These are phyloP conservation scores for Drymodes brunneopygia DNA, from an alignment of 2,113 vertebrate genomes.

Conservation along the genomic window DNA sequence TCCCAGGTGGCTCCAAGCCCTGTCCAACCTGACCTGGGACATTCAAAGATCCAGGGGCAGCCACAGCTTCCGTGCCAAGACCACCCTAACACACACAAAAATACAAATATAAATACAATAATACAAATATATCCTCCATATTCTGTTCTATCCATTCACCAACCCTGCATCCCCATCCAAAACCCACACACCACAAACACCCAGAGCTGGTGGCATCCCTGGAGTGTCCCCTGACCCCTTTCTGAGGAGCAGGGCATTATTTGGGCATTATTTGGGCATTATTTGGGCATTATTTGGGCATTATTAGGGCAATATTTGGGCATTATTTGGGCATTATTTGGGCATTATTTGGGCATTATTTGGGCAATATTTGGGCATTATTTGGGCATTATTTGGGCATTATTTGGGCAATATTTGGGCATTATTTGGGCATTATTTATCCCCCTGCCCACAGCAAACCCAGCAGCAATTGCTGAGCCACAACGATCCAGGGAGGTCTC, in stretches of 20 bases:
- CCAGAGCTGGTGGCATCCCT: conserved; percentile 13
- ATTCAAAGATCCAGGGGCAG: not conserved
- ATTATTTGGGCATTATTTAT: no score
- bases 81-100: rapidly evolving
- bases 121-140: no score
- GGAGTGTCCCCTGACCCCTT: not conserved
- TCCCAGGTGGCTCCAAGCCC: not conserved
- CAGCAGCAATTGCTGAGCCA: conserved; percentile 48
- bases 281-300: no score
- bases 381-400: no score
- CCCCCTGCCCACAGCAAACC: conserved; percentile 28
- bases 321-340: no score
- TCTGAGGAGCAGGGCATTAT: no score
- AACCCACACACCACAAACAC: not conserved
- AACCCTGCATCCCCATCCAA: not conserved
- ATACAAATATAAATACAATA: no score
- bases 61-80: not conserved
- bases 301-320: no score
- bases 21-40: not conserved
- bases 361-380: no score
- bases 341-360: no score
- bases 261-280: no score
- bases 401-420: no score
- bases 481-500: conserved; percentile 76
- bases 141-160: rapidly evolving